These are phyloP conservation scores for Coccyzus lansbergi DNA, from an alignment of 2,797 vertebrate genomes.

Conservation along the genomic window DNA sequence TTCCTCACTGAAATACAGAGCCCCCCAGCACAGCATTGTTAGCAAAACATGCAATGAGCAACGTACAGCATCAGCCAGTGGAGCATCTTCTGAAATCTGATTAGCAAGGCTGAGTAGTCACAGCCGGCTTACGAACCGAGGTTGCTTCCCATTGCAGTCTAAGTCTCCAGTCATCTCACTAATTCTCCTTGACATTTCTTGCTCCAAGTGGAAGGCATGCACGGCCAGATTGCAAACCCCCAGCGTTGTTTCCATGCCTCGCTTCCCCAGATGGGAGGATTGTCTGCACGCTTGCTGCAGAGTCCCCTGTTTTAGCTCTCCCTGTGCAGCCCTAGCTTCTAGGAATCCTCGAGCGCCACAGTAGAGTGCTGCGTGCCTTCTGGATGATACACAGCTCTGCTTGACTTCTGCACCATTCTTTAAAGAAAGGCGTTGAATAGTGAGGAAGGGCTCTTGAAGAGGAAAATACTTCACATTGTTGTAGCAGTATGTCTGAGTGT, in stretches of 20 bases:
- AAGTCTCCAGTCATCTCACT: neutral
- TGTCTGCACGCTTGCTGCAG: neutral
- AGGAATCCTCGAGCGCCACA: neutral
- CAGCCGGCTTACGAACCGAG: neutral
- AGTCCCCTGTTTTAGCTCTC: neutral
- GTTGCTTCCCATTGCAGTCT: neutral
- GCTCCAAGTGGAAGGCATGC: accelerated
- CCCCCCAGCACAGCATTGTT: neutral
- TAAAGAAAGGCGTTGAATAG: neutral
- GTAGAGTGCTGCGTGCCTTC: neutral
- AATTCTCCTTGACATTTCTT: neutral
- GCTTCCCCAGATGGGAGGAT: neutral
- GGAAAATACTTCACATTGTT: neutral
- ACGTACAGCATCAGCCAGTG: neutral
- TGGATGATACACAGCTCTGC: neutral
- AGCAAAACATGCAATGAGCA: neutral
- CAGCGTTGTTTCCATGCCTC: neutral
- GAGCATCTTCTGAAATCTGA: neutral
- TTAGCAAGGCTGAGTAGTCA: constrained; percentile 6
- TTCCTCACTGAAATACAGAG: neutral
- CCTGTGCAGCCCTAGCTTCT: neutral
- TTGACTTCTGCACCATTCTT: neutral
- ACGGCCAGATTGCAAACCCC: neutral
- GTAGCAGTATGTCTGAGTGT: neutral
- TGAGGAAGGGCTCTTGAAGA: neutral